Evolutionary conservation across 1,140 invertebrate genomes (phyloP).

Genomic region (Chelonus insularis): DNA sequence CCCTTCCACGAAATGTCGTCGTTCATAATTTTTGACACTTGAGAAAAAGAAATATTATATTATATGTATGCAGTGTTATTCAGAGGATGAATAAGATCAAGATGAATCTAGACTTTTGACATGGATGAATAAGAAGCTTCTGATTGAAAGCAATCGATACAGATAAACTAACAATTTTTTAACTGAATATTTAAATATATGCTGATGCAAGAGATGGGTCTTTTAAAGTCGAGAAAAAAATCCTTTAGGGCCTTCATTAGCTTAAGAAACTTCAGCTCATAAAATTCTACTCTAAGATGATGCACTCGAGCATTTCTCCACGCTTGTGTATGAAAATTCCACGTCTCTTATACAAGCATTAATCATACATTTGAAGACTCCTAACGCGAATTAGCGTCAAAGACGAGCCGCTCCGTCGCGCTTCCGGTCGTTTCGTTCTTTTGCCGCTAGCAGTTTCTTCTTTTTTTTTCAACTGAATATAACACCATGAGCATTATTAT

Average conservation of each 20-base stretch:
- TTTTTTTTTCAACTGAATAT: constrained; percentile 8
- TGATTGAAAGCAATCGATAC: too few relatives aligned
- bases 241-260: constrained; percentile 13
- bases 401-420: constrained; percentile 37
- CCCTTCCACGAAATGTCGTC: too few relatives aligned
- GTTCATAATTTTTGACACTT: too few relatives aligned
- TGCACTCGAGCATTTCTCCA: constrained; percentile 1
- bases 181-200: not conserved
- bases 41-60: too few relatives aligned
- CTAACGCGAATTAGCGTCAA: constrained; percentile 28
- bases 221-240: not conserved
- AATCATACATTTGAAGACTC: constrained; percentile 4
- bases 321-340: constrained; percentile 3
- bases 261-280: constrained; percentile 5
- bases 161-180: too few relatives aligned
- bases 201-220: not conserved
- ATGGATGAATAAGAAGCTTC: too few relatives aligned
- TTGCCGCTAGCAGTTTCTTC: constrained; percentile 6
- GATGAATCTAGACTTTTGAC: too few relatives aligned
- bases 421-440: constrained; percentile 41
- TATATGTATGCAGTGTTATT: too few relatives aligned
- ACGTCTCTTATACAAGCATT: not conserved
- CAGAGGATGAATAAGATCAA: too few relatives aligned
- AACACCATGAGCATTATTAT: not conserved
- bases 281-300: not conserved